These are phyloP conservation scores for Eretmocerus hayati DNA, from an alignment of 2,888 invertebrate species.

Conservation along the genomic window DNA sequence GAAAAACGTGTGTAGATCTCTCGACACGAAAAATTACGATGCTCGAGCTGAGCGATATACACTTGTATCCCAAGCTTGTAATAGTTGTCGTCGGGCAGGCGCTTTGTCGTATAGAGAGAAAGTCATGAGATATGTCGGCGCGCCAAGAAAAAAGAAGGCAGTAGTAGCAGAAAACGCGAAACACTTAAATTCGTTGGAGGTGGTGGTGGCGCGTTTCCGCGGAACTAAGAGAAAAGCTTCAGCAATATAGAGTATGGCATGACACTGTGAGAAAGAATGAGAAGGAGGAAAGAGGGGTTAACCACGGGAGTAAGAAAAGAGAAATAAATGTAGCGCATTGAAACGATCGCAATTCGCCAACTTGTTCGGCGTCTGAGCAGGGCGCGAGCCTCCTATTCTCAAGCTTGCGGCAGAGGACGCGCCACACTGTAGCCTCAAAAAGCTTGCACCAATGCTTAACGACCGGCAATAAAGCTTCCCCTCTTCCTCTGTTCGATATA, in stretches of 20 bases:
- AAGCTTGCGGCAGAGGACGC: too few relatives aligned
- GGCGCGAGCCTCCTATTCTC: neutral
- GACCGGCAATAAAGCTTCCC: slow-evolving; percentile 21
- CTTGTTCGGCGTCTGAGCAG: slow-evolving; percentile 10
- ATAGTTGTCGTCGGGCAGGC: neutral
- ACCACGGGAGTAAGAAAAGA: neutral
- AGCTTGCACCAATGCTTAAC: slow-evolving; percentile 21
- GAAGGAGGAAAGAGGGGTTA: too few relatives aligned
- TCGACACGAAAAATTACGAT: neutral
- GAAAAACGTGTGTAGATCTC: too few relatives aligned
- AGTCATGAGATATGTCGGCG: slow-evolving; percentile 9
- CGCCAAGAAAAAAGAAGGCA: slow-evolving; percentile 7
- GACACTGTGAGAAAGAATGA: neutral
- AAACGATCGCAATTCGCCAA: slow-evolving; percentile 20
- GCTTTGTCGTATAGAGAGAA: neutral
- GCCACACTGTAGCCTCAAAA: too few relatives aligned
- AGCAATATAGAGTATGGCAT: neutral
- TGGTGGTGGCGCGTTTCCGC: neutral
- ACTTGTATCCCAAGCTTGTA: slow-evolving; percentile 6
- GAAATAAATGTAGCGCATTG: slow-evolving; percentile 21
- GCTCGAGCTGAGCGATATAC: neutral
- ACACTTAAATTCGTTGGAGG: slow-evolving; percentile 10
- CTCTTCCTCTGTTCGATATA: slow-evolving; percentile 11
- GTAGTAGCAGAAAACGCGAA: slow-evolving; percentile 1
- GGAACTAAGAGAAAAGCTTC: slow-evolving; percentile 5